Percentiles rank a stretch among this genome's conserved stretches.
Evolutionary conservation across 2,888 invertebrate genomes (phyloP).

Genomic region (Polymixis flavicincta): DNA sequence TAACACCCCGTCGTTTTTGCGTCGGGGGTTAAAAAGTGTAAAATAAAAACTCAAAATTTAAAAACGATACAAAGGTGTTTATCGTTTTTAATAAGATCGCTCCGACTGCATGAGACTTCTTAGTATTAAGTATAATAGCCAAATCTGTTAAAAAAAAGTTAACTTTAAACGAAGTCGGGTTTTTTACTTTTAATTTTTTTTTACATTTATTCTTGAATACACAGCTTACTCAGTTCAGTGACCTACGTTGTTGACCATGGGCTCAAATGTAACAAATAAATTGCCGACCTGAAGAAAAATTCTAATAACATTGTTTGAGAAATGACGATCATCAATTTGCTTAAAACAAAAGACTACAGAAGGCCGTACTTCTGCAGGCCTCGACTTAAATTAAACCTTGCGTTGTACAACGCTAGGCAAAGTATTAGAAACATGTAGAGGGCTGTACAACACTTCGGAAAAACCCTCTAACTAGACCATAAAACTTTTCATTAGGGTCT

Average conservation of each 20-base stretch:
- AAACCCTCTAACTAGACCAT: background rate
- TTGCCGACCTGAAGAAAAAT: background rate
- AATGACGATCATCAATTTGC: background rate
- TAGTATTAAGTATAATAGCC: too few species aligned
- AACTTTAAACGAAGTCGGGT: too few species aligned
- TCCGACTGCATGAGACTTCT: too few species aligned
- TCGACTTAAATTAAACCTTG: background rate
- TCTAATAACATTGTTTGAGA: too few species aligned
- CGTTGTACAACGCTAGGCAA: background rate
- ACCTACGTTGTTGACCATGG: background rate
- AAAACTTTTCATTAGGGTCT: background rate
- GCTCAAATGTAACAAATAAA: background rate
- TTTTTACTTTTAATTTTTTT: too few species aligned
- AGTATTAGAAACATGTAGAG: background rate
- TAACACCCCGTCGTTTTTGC: too few species aligned
- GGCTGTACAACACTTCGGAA: background rate
- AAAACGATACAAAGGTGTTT: too few species aligned
- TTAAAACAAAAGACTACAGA: background rate
- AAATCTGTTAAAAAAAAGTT: too few species aligned
- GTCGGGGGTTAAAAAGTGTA: too few species aligned
- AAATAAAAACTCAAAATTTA: too few species aligned
- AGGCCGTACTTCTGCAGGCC: background rate
- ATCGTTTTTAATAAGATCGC: too few species aligned
- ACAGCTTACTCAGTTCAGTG: background rate
- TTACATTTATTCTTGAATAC: background rate